Percentiles rank a stretch among this genome's conserved stretches.
phyloP scores from a whole-genome alignment of 23 tunicate species.

The Botrylloides violaceus region DNA sequence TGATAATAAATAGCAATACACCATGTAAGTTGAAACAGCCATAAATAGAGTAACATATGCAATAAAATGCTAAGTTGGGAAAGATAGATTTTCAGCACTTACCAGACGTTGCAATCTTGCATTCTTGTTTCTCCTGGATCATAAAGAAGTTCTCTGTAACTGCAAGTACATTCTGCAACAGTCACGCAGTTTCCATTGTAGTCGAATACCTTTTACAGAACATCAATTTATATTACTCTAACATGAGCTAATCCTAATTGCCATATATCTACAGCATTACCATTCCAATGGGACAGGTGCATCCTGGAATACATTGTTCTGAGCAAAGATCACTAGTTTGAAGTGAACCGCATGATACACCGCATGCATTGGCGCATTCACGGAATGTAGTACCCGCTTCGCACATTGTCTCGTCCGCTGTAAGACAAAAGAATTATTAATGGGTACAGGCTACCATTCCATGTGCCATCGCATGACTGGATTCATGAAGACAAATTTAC shows the following conservation, averaged over 20 bases:
- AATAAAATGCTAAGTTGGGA: neutral
- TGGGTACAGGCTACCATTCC: no score
- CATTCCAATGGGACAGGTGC: conserved; percentile 87
- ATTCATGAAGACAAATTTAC: neutral
- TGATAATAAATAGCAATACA: neutral
- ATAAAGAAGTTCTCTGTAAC: conserved; percentile 67
- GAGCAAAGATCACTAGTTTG: conserved; percentile 78
- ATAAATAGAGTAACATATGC: neutral
- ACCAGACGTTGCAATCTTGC: conserved; percentile 98
- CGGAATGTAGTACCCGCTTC: conserved; percentile 73
- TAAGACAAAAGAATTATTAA: no score
- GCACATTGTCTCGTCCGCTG: conserved; percentile 76
- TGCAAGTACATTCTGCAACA: conserved; percentile 66
- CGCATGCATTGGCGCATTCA: conserved; percentile 97
- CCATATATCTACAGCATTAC: conserved; percentile 18
- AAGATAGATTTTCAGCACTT: neutral
- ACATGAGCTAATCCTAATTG: neutral
- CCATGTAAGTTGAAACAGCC: neutral
- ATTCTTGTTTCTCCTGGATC: conserved; percentile 91
- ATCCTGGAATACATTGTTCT: conserved; percentile 96
- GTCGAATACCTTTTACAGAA: conserved; percentile 60
- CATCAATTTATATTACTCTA: neutral
- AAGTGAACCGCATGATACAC: conserved; percentile 87
- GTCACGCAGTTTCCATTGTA: conserved; percentile 80
- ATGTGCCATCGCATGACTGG: no score